phyloP scores from a whole-genome alignment of 2,113 vertebrate species.

The Rhegmatorhina hoffmannsi region DNA sequence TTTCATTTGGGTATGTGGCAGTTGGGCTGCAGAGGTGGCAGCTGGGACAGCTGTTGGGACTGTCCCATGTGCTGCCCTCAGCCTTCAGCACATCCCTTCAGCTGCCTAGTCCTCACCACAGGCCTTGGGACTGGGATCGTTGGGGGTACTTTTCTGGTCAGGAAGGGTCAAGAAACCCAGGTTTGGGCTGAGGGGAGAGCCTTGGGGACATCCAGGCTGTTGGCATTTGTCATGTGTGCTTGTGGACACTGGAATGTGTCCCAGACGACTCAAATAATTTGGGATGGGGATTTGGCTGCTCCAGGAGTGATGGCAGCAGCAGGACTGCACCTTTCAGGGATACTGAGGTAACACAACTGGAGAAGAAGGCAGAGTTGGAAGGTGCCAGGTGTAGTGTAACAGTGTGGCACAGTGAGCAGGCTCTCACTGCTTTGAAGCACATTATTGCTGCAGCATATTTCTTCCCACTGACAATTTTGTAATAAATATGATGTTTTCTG shows the following conservation, averaged over 20 bases:
- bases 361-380: neutral
- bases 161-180: neutral
- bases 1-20: neutral
- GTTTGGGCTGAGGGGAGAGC: neutral
- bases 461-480: neutral
- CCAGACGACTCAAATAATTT: neutral
- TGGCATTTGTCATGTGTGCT: rapidly evolving
- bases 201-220: neutral
- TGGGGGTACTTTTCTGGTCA: rapidly evolving
- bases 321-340: neutral
- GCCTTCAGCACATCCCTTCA: neutral
- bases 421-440: neutral
- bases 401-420: rapidly evolving
- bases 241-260: neutral
- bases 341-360: neutral
- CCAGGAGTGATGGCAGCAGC: neutral
- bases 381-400: neutral
- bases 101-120: rapidly evolving
- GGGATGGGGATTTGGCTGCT: neutral
- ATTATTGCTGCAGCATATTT: neutral
- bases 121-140: neutral
- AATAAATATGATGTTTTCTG: neutral
- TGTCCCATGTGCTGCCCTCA: rapidly evolving
- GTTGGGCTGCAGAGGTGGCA: neutral
- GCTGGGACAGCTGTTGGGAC: neutral